Evolutionary conservation across 2,797 vertebrate species (phyloP).

Genomic region (Silurus lanzhouensis): DNA sequence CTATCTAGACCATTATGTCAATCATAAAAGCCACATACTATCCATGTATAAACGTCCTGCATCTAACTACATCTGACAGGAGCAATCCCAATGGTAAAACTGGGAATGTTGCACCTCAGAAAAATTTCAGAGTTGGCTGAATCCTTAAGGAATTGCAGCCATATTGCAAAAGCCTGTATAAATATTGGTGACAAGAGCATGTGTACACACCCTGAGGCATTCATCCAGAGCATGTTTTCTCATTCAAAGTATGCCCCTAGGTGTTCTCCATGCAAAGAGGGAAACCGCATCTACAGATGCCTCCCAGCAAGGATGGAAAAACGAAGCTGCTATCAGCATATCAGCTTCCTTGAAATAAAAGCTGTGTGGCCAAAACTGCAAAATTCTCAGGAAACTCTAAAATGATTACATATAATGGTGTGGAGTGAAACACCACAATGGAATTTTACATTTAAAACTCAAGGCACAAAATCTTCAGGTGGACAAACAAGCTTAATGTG

Average conservation of each 20-base stretch:
- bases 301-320: not conserved
- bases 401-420: not conserved
- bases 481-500: not conserved
- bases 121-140: not conserved
- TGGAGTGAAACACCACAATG: not conserved
- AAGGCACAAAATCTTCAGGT: not conserved
- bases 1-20: not conserved
- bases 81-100: not conserved
- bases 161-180: constrained; percentile 8
- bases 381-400: not conserved
- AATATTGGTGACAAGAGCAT: constrained; percentile 1
- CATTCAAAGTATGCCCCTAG: constrained; percentile 16
- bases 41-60: not conserved
- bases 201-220: constrained; percentile 26
- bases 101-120: not conserved
- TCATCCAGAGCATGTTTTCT: constrained; percentile 21
- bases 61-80: not conserved
- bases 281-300: not conserved
- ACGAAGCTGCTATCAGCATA: not conserved
- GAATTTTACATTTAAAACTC: not conserved
- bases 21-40: not conserved
- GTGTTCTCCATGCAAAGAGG: constrained; percentile 17
- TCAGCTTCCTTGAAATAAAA: not conserved
- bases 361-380: not conserved
- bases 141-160: constrained; percentile 4